phyloP scores from a whole-genome alignment of 2,797 vertebrate genomes.

The Acanthurus lineatus region DNA sequence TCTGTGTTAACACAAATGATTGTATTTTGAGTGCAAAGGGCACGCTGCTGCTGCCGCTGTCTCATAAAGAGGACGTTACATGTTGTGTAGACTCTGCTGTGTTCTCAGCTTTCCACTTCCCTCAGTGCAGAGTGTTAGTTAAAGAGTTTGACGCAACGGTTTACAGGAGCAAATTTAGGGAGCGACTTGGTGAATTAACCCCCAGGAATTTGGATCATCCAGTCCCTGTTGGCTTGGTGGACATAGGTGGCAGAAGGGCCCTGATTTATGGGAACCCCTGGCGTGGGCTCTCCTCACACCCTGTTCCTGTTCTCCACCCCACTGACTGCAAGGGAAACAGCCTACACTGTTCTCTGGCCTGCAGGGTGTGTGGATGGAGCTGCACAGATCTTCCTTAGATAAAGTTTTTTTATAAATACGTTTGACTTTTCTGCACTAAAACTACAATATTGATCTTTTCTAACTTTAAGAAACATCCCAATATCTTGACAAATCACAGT shows the following conservation, averaged over 20 bases:
- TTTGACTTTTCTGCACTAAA: not conserved
- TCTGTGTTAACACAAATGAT: constrained; percentile 61
- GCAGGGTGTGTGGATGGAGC: constrained; percentile 26
- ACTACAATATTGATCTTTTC: constrained; percentile 3
- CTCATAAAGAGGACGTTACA: constrained; percentile 34
- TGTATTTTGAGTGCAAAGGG: constrained; percentile 80
- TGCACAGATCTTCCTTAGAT: constrained; percentile 10
- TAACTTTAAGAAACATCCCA: not conserved
- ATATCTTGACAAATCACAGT: not conserved
- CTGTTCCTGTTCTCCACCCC: constrained; percentile 86
- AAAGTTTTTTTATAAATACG: constrained; percentile 7
- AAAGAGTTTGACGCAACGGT: constrained; percentile 51
- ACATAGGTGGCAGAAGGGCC: constrained; percentile 80
- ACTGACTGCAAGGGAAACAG: constrained; percentile 63
- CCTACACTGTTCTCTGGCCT: constrained; percentile 45
- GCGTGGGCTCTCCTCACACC: constrained; percentile 89
- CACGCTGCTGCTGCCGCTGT: constrained; percentile 42
- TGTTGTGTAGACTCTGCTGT: constrained; percentile 37
- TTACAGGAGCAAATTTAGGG: constrained; percentile 77
- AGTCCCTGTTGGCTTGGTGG: constrained; percentile 80
- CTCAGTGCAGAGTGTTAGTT: constrained; percentile 44
- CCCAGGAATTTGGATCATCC: constrained; percentile 87
- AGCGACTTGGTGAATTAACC: constrained; percentile 86
- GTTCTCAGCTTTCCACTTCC: constrained; percentile 45
- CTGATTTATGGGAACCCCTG: constrained; percentile 94